A percentile compares a stretch with the other conserved stretches of the same genome.
phyloP scores from a whole-genome alignment of 2,888 invertebrate species.

The Perizoma flavofasciatum region DNA sequence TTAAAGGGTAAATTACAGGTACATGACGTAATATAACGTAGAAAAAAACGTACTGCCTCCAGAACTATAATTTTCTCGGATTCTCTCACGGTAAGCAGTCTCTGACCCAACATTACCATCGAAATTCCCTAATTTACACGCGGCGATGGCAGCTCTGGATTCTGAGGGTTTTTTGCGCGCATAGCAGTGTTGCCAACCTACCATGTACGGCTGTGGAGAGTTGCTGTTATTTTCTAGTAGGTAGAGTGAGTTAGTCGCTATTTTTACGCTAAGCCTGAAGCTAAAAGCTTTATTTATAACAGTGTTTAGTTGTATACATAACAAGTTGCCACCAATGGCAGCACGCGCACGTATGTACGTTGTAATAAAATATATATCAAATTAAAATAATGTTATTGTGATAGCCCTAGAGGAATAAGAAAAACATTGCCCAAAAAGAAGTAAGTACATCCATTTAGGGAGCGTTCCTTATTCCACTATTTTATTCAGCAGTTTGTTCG shows the following conservation, averaged over 20 bases:
- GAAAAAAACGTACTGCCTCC: conserved; percentile 6
- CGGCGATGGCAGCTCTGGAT: conserved; percentile 45
- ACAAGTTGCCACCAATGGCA: too few species aligned
- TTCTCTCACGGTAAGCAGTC: conserved; percentile 44
- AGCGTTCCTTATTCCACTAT: conserved; percentile 45
- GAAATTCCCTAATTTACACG: conserved; percentile 56
- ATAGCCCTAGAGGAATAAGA: too few species aligned
- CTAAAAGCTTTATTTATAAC: not conserved
- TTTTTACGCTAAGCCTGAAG: conserved; percentile 11
- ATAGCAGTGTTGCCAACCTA: conserved; percentile 27
- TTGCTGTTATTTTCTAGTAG: conserved; percentile 20
- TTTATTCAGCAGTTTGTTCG: conserved; percentile 48
- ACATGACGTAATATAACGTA: too few species aligned
- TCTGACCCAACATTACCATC: conserved; percentile 52
- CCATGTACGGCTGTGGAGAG: conserved; percentile 26
- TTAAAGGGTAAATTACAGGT: too few species aligned
- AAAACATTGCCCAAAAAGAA: conserved; percentile 23
- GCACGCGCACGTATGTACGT: too few species aligned
- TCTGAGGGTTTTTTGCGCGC: conserved; percentile 37
- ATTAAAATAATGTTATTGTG: too few species aligned
- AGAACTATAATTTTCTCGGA: conserved; percentile 36
- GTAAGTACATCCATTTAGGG: conserved; percentile 39
- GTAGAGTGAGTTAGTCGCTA: conserved; percentile 10
- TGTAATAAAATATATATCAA: too few species aligned
- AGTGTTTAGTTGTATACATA: too few species aligned